A percentile compares a stretch with the other conserved stretches of the same genome.
phyloP scores from a whole-genome alignment of 35 echinoderm and acorn worm species.

The Lytechinus pictus region DNA sequence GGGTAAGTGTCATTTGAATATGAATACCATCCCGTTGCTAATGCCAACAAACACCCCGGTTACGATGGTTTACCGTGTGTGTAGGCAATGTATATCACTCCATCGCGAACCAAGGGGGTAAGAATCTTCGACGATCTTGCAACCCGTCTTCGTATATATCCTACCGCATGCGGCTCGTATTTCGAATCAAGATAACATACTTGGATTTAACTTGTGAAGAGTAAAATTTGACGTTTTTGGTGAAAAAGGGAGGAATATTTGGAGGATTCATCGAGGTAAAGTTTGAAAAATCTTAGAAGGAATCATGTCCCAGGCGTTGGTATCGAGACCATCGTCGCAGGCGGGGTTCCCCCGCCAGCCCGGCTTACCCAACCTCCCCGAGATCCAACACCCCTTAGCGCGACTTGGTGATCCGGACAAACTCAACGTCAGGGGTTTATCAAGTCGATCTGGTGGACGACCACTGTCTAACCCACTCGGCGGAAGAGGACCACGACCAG shows the following conservation, averaged over 20 bases:
- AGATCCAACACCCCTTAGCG: constrained; percentile 95
- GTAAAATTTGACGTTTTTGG: neutral
- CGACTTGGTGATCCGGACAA: constrained; percentile 91
- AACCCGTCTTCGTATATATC: neutral
- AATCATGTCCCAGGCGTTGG: constrained; percentile 77
- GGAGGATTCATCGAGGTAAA: neutral
- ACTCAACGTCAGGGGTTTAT: constrained; percentile 85
- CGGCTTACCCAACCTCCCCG: constrained; percentile 82
- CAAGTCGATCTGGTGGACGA: constrained; percentile 74
- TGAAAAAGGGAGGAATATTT: neutral
- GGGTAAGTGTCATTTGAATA: constrained; percentile 11
- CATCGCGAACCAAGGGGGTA: neutral
- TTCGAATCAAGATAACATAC: neutral
- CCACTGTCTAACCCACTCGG: constrained; percentile 58
- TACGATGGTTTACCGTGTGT: constrained; percentile 42
- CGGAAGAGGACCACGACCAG: constrained; percentile 46
- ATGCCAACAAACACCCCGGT: constrained; percentile 50
- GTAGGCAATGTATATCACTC: neutral
- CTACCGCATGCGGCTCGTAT: neutral
- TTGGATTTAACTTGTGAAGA: neutral
- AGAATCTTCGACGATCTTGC: neutral
- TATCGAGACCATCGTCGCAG: constrained; percentile 80
- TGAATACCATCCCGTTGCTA: constrained; percentile 56
- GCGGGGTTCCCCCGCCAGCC: constrained; percentile 54
- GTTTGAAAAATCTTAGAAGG: neutral